Percentiles rank a stretch among this genome's conserved stretches.
Conservation (phyloP, 2,113 vertebrate genomes). For the Tragelaphus scriptus region DNA sequence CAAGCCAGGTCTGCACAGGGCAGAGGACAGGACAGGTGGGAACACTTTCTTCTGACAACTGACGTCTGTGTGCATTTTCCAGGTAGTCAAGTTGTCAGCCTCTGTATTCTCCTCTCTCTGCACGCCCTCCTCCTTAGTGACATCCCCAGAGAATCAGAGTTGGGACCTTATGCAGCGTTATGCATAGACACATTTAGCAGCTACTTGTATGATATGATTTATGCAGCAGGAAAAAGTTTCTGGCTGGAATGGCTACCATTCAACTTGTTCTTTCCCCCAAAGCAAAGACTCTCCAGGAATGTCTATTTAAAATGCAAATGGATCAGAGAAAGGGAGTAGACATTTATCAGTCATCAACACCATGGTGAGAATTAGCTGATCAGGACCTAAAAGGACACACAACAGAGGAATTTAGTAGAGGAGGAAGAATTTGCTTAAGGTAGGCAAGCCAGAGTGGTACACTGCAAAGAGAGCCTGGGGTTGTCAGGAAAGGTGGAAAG, state of each 20-base stretch:
- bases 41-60: background rate
- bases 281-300: background rate
- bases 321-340: background rate
- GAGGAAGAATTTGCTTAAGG: background rate
- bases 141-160: background rate
- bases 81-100: background rate
- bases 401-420: background rate
- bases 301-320: conserved; percentile 31
- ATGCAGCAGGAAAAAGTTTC: background rate
- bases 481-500: background rate
- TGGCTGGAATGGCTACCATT: background rate
- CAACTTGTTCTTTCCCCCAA: background rate
- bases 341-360: conserved; percentile 6
- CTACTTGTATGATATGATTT: background rate
- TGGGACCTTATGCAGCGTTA: background rate
- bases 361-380: conserved; percentile 13
- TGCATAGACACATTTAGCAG: background rate
- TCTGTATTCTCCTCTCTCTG: background rate
- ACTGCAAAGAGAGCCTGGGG: background rate
- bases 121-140: background rate
- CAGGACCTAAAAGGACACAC: background rate
- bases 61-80: background rate
- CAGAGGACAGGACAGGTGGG: background rate
- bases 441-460: background rate
- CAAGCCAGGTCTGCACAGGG: background rate